Evolutionary conservation across 2,797 vertebrate genomes (phyloP).

Genomic region (Gadopsis bispinosus): DNA sequence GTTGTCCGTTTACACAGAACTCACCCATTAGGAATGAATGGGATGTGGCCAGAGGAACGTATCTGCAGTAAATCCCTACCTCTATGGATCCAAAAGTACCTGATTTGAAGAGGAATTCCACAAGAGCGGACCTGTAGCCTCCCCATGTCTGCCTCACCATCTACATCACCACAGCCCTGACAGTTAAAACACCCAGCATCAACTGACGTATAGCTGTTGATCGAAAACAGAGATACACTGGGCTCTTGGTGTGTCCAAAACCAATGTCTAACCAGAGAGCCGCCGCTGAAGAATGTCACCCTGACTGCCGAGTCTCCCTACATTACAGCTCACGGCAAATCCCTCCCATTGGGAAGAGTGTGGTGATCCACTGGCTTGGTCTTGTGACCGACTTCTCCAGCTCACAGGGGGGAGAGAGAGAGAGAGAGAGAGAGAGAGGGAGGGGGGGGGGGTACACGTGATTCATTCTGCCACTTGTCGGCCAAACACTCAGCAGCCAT

Average conservation of each 20-base stretch:
- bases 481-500: slow-evolving; percentile 59
- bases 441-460: slow-evolving; percentile 40
- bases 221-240: not conserved
- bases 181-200: not conserved
- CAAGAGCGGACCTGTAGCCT: slow-evolving; percentile 7
- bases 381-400: slow-evolving; percentile 76
- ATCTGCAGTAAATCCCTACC: not conserved
- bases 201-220: not conserved
- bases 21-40: not conserved
- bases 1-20: not conserved
- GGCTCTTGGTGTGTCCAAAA: slow-evolving; percentile 7
- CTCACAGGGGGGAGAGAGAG: slow-evolving; percentile 27
- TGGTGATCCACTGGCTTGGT: slow-evolving; percentile 57
- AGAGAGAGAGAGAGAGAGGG: not conserved
- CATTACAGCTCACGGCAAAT: slow-evolving; percentile 31
- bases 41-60: not conserved
- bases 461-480: slow-evolving; percentile 61
- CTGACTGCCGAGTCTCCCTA: not conserved
- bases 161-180: not conserved
- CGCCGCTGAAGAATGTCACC: not conserved
- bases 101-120: not conserved
- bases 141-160: not conserved
- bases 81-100: not conserved
- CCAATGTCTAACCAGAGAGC: slow-evolving; percentile 13
- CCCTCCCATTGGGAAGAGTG: slow-evolving; percentile 41